Conservation (phyloP, 92 coral and sea anemone species). For the Palythoa heliodiscus region DNA sequence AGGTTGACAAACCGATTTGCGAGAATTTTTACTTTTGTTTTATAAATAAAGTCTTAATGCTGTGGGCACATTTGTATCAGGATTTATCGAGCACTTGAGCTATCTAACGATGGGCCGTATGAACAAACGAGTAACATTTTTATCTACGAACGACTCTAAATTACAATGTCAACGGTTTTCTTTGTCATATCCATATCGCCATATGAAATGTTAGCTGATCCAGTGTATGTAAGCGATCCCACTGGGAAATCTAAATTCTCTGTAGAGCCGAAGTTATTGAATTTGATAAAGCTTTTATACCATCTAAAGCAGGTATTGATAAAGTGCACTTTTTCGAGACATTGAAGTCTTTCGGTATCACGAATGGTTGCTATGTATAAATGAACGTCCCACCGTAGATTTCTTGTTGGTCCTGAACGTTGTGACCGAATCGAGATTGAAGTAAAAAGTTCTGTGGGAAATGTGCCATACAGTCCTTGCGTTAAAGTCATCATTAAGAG, state of each 20-base stretch:
- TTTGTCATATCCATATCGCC: too few relatives aligned
- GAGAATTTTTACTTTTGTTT: slow-evolving; percentile 55
- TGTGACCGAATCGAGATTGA: not conserved
- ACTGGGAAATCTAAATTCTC: too few relatives aligned
- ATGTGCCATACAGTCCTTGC: not conserved
- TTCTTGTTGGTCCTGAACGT: not conserved
- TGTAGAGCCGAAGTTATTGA: not conserved
- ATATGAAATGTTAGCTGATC: too few relatives aligned
- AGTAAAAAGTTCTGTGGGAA: not conserved
- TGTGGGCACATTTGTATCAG: slow-evolving; percentile 52
- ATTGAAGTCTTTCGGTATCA: not conserved
- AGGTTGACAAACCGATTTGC: slow-evolving; percentile 5
- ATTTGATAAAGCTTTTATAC: not conserved
- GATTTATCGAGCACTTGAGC: not conserved
- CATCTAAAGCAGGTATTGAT: not conserved
- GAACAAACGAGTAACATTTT: too few relatives aligned
- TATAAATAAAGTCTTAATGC: slow-evolving; percentile 55
- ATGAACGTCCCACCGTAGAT: not conserved
- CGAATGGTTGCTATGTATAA: not conserved
- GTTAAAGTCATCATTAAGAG: not conserved
- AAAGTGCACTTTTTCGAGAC: not conserved
- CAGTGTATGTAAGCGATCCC: too few relatives aligned
- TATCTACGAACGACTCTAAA: too few relatives aligned
- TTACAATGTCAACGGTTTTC: too few relatives aligned
- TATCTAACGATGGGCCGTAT: too few relatives aligned